A percentile compares a stretch with the other conserved stretches of the same genome.
Evolutionary conservation across 2,888 invertebrate genomes (phyloP).

Genomic region (Chymomyza caudatula): DNA sequence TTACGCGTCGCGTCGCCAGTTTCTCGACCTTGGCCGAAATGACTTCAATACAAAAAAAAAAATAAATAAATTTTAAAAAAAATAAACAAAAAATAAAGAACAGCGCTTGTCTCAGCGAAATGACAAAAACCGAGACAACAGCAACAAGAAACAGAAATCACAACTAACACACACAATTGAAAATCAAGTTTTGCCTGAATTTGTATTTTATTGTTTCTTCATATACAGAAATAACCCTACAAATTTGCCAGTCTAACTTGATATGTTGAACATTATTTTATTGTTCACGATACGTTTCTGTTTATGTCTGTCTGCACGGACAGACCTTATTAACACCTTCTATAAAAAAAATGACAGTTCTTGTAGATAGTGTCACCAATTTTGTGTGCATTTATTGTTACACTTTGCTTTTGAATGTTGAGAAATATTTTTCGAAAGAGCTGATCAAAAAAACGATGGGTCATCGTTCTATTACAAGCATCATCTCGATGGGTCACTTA

Average conservation of each 20-base stretch:
- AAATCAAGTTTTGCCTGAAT: slow-evolving; percentile 40
- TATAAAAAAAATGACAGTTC: background rate
- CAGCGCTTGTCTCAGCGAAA: slow-evolving; percentile 41
- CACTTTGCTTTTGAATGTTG: no score
- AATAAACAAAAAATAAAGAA: slow-evolving; percentile 19
- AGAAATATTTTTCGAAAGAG: no score
- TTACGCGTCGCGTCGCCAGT: slow-evolving; percentile 5
- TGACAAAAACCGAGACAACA: slow-evolving; percentile 35
- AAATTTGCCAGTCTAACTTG: background rate
- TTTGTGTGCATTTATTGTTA: no score
- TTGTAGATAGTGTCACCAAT: no score
- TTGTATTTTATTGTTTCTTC: background rate
- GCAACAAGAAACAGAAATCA: slow-evolving; percentile 9
- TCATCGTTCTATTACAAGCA: no score
- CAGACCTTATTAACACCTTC: no score
- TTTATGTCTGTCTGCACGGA: no score
- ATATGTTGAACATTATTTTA: no score
- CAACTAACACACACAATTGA: slow-evolving; percentile 15
- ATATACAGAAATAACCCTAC: background rate
- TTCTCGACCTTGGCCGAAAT: slow-evolving; percentile 60
- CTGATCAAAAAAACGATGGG: no score
- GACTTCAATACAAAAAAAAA: slow-evolving; percentile 27
- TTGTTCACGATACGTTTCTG: no score
- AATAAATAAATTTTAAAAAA: slow-evolving; percentile 25
- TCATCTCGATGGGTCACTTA: no score